These are phyloP conservation scores for Thaumetopoea pityocampa DNA, from an alignment of 1,140 invertebrate species.

Conservation along the genomic window DNA sequence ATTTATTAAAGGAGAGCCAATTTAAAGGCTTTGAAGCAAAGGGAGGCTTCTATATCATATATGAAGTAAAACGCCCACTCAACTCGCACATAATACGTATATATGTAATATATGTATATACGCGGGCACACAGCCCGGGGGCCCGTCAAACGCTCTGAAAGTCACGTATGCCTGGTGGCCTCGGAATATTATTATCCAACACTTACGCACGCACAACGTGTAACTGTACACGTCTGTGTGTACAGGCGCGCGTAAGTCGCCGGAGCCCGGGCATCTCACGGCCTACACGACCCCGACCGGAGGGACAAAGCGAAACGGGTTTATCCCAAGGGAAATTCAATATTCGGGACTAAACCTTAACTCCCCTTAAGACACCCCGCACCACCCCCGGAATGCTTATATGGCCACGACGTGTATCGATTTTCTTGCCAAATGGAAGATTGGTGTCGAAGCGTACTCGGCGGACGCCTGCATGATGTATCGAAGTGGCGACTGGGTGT, in stretches of 20 bases:
- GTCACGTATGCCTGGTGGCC: slow-evolving; percentile 64
- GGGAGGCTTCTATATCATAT: slow-evolving; percentile 46
- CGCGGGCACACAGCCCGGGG: slow-evolving; percentile 42
- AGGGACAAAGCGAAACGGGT: slow-evolving; percentile 75
- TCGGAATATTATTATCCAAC: slow-evolving; percentile 68
- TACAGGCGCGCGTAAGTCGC: slow-evolving; percentile 33
- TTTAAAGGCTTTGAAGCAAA: slow-evolving; percentile 59
- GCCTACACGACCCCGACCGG: slow-evolving; percentile 66
- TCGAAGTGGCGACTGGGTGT: slow-evolving; percentile 66
- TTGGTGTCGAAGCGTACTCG: slow-evolving; percentile 71
- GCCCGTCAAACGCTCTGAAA: slow-evolving; percentile 59
- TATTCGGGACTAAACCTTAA: slow-evolving; percentile 76
- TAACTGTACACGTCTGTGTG: slow-evolving; percentile 34
- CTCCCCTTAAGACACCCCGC: slow-evolving; percentile 70
- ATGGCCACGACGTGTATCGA: slow-evolving; percentile 75
- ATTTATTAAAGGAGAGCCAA: slow-evolving; percentile 62
- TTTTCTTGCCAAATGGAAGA: slow-evolving; percentile 75
- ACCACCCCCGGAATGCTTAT: slow-evolving; percentile 72
- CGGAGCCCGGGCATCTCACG: slow-evolving; percentile 59
- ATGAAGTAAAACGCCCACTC: slow-evolving; percentile 41
- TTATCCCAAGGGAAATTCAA: slow-evolving; percentile 76
- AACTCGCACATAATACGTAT: slow-evolving; percentile 31
- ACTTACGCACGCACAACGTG: slow-evolving; percentile 56
- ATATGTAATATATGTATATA: slow-evolving; percentile 34
- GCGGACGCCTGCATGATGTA: slow-evolving; percentile 73